phyloP scores from a whole-genome alignment of 1,140 invertebrate species.

The Paracyclopina nana region DNA sequence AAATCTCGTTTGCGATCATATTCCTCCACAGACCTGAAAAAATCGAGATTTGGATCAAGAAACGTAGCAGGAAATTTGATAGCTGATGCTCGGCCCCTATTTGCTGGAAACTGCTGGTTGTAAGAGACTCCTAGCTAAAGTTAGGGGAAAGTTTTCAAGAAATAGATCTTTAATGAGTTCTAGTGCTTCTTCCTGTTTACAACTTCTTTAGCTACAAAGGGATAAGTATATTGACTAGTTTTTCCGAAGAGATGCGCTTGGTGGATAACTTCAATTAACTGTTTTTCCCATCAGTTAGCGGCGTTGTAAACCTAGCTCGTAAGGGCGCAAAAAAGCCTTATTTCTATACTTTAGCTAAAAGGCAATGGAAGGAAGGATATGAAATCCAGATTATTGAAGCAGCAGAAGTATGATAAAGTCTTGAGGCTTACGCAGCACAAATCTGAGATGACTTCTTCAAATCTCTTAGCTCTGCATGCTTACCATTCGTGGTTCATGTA shows the following conservation, averaged over 20 bases:
- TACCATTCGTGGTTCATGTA: constrained; percentile 33
- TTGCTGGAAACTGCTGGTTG: neutral
- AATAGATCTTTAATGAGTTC: too few relatives aligned
- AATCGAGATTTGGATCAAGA: neutral
- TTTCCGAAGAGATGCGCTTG: too few relatives aligned
- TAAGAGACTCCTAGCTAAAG: neutral
- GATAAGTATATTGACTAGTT: too few relatives aligned
- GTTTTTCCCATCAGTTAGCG: neutral
- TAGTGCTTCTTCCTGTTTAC: too few relatives aligned
- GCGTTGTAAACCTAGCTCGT: neutral
- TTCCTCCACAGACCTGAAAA: constrained; percentile 11
- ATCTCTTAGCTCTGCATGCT: constrained; percentile 32
- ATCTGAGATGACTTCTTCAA: constrained; percentile 19
- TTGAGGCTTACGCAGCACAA: neutral
- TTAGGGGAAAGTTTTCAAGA: neutral
- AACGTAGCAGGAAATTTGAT: neutral
- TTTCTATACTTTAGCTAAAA: neutral
- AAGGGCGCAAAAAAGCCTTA: neutral
- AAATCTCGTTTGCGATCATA: constrained; percentile 9
- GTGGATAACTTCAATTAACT: too few relatives aligned
- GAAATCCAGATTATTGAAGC: neutral
- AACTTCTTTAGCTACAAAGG: too few relatives aligned
- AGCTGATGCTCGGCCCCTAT: neutral
- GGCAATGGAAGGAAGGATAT: neutral
- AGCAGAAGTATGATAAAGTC: neutral